Evolutionary conservation across 2,113 vertebrate species (phyloP).

Genomic region (Bubalus kerabau): DNA sequence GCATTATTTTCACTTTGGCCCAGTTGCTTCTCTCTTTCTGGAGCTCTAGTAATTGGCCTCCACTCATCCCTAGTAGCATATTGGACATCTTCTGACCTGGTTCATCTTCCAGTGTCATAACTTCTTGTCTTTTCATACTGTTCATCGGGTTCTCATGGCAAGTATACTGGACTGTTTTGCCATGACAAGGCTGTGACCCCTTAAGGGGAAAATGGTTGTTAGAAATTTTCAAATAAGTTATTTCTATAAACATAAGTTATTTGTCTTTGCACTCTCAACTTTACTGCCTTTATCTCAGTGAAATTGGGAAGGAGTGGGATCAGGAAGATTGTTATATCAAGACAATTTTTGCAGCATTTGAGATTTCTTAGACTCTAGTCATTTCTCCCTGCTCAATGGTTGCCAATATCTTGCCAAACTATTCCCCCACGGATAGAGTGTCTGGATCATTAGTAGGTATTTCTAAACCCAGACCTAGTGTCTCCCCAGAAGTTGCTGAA

Average conservation of each 20-base stretch:
- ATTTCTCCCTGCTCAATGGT: background rate
- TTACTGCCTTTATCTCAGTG: background rate
- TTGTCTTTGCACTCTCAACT: background rate
- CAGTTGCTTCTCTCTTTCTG: background rate
- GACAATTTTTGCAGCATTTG: background rate
- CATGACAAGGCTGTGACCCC: background rate
- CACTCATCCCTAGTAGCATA: background rate
- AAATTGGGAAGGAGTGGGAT: background rate
- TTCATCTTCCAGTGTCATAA: background rate
- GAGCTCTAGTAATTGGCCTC: background rate
- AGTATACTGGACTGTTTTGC: background rate
- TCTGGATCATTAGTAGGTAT: background rate
- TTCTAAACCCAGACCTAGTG: background rate
- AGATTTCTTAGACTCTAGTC: background rate
- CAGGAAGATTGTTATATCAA: background rate
- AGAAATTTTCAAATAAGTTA: background rate
- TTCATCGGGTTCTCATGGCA: fast-evolving
- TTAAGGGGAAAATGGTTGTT: background rate
- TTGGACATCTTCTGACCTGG: background rate
- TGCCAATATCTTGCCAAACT: background rate
- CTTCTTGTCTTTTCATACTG: background rate
- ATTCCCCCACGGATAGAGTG: background rate
- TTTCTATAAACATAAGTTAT: background rate
- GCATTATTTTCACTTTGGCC: background rate
- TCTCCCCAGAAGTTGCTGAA: background rate